A percentile compares a stretch with the other conserved stretches of the same genome.
Evolutionary conservation across 2,888 invertebrate species (phyloP).

Genomic region (Eledone cirrhosa): DNA sequence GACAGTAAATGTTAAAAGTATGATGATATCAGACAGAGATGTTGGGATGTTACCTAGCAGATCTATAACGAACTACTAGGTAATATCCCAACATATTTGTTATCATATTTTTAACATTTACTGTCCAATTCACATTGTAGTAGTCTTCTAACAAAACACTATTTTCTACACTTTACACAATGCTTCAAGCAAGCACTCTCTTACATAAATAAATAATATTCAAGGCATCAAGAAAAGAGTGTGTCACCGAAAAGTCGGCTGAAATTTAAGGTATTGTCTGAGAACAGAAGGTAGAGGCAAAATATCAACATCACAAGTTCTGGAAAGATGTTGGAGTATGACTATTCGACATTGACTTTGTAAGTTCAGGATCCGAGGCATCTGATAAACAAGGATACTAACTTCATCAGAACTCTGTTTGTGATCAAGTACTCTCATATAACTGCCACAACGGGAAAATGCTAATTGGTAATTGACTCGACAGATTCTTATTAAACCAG

Average conservation of each 20-base stretch:
- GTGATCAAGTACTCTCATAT: slow-evolving; percentile 40
- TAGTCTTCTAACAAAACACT: too few relatives aligned
- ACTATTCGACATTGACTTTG: slow-evolving; percentile 40
- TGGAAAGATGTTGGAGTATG: slow-evolving; percentile 36
- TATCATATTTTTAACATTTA: too few relatives aligned
- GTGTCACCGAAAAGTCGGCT: slow-evolving; percentile 30
- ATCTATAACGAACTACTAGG: too few relatives aligned
- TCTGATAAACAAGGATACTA: slow-evolving; percentile 39
- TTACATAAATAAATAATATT: too few relatives aligned
- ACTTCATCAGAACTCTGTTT: slow-evolving; percentile 29
- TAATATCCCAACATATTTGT: too few relatives aligned
- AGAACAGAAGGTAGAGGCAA: slow-evolving; percentile 36
- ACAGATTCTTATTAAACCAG: slow-evolving; percentile 39
- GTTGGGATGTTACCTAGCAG: too few relatives aligned
- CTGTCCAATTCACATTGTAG: too few relatives aligned
- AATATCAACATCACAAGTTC: slow-evolving; percentile 27
- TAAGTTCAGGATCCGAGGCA: slow-evolving; percentile 37
- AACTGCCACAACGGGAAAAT: slow-evolving; percentile 42
- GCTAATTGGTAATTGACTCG: slow-evolving; percentile 39
- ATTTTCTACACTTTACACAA: too few relatives aligned
- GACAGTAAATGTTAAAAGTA: too few relatives aligned
- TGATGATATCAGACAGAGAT: too few relatives aligned
- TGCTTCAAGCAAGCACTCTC: too few relatives aligned
- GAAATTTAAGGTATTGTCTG: slow-evolving; percentile 34
- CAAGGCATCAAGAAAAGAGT: too few relatives aligned